A percentile compares a stretch with the other conserved stretches of the same genome.
phyloP scores from a whole-genome alignment of 2,113 vertebrate genomes.

The Dasyurus viverrinus region DNA sequence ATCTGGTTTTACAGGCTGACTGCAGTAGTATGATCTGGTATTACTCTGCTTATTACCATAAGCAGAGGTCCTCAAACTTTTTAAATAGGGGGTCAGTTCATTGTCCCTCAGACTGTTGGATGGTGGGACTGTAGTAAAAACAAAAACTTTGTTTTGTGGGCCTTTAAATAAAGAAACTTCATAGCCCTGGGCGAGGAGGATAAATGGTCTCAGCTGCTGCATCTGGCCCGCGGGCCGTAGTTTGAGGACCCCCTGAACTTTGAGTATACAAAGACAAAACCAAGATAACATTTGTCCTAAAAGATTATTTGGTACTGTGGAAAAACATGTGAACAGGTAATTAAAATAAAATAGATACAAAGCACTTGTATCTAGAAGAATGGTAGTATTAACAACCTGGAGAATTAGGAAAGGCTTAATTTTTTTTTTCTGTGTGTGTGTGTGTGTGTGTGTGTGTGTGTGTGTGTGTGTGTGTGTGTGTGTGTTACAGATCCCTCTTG shows the following conservation, averaged over 20 bases:
- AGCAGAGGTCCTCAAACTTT: too few species aligned
- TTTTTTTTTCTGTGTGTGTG: background rate
- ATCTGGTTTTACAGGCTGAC: background rate
- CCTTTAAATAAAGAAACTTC: too few species aligned
- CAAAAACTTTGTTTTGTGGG: too few species aligned
- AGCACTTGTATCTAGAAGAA: background rate
- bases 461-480: too few species aligned
- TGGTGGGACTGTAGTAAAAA: too few species aligned
- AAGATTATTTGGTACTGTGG: background rate
- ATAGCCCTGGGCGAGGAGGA: too few species aligned
- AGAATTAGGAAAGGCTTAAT: background rate
- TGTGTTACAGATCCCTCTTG: background rate
- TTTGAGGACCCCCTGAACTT: too few species aligned
- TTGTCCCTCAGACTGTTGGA: too few species aligned
- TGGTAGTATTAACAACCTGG: background rate
- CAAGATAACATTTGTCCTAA: background rate
- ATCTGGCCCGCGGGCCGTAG: too few species aligned
- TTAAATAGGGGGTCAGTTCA: too few species aligned
- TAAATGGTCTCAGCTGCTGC: too few species aligned
- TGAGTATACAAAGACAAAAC: background rate
- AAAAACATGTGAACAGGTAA: background rate
- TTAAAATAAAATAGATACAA: background rate
- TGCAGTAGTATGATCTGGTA: background rate
- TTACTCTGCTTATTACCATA: background rate
- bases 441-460: too few species aligned